Evolutionary conservation across 2,113 vertebrate species (phyloP).

Genomic region (Orientallactaga bullata): DNA sequence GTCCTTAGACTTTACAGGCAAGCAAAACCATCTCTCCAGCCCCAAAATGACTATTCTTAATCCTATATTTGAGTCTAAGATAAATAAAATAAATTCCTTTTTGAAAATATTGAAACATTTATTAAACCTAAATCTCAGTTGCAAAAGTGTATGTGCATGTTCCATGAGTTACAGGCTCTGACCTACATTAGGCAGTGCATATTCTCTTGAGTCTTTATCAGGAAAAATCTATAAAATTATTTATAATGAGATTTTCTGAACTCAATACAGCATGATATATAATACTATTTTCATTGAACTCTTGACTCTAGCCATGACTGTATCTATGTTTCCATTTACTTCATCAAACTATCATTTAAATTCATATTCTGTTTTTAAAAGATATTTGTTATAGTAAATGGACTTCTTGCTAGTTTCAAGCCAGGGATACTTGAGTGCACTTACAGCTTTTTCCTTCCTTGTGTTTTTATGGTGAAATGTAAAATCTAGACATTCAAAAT

Average conservation of each 20-base stretch:
- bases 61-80: background rate
- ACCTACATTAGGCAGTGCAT: conserved; percentile 46
- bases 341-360: conserved; percentile 80
- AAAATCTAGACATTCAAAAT: background rate
- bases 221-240: conserved; percentile 74
- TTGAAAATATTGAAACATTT: conserved; percentile 20
- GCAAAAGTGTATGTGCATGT: conserved; percentile 18
- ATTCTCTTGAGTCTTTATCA: conserved; percentile 47
- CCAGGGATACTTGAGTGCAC: background rate
- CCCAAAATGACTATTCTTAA: background rate
- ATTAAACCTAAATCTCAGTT: background rate
- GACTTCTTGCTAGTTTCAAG: conserved; percentile 53
- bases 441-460: background rate
- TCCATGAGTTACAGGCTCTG: background rate
- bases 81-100: conserved; percentile 31
- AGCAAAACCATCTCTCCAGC: too few relatives aligned
- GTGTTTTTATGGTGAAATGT: background rate
- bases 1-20: too few relatives aligned
- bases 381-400: conserved; percentile 64
- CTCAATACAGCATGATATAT: conserved; percentile 63
- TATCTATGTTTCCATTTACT: conserved; percentile 74
- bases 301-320: conserved; percentile 75
- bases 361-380: conserved; percentile 77
- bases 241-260: conserved; percentile 71
- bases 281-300: conserved; percentile 72